Evolutionary conservation across 2,797 vertebrate genomes (phyloP).

Genomic region (Danio choprae): DNA sequence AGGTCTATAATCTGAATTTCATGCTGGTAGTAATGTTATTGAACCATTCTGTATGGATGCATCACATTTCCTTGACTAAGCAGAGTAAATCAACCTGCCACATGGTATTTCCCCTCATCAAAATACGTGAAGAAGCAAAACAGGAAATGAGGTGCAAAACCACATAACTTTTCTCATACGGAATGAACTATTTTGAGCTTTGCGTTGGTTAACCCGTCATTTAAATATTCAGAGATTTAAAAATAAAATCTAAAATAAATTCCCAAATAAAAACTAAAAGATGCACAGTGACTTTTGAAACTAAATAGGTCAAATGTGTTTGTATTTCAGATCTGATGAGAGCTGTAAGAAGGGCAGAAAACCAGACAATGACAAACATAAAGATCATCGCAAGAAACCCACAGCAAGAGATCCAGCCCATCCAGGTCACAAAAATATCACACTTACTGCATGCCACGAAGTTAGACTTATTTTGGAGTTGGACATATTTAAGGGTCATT

Average conservation of each 20-base stretch:
- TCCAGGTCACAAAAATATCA: conserved; percentile 66
- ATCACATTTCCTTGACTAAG: conserved; percentile 14
- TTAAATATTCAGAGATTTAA: neutral
- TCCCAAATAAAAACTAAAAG: neutral
- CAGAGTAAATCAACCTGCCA: neutral
- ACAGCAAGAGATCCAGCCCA: conserved; percentile 60
- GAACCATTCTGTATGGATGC: neutral
- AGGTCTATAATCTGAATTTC: neutral
- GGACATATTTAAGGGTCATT: too few relatives aligned
- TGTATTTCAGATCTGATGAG: conserved; percentile 65
- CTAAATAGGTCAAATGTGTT: neutral
- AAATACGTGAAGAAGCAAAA: conserved; percentile 39
- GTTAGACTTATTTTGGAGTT: too few relatives aligned
- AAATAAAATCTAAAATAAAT: neutral
- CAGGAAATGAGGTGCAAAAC: conserved; percentile 45
- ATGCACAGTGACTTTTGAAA: neutral
- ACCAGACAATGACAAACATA: conserved; percentile 66
- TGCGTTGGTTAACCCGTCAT: neutral
- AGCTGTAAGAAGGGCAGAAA: conserved; percentile 65
- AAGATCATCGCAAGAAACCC: conserved; percentile 69
- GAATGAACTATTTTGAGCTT: conserved; percentile 35
- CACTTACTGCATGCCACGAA: too few relatives aligned
- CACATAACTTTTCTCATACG: conserved; percentile 22
- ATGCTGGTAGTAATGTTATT: neutral
- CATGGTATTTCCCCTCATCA: conserved; percentile 33